Base-by-base conservation (phyloP, 2,113 vertebrate genomes). In the Varanus komodoensis region DNA sequence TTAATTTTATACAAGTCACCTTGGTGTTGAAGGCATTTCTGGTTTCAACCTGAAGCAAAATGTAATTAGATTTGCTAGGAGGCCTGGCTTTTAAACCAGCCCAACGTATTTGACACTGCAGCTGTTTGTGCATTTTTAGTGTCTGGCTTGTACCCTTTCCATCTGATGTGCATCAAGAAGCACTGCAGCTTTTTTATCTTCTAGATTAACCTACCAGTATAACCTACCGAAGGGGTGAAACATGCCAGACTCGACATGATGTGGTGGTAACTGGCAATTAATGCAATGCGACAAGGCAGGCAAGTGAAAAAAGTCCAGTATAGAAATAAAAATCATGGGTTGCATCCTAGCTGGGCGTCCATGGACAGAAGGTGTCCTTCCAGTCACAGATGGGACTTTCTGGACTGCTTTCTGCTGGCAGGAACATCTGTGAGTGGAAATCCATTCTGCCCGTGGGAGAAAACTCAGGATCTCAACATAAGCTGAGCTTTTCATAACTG, bases 171-270 rank as follows among this genome's bases (percentile, higher is more conserved):
- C 86, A 86, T n/a, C 74, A 91, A 69, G 71, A 9, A 1, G 32
- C 29, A 44, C 25, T 17, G 1, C 88, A 48, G 44, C 17, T 92
- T 95, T 95, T 93, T 93, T 88, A 93, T 92, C 92, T 86, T 75
- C 89, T 93, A 92, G 94, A 91, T 94, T 93, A 95, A 61, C 21
- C 88, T 74, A 96, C 90, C 84, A 87, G 95, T 93, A 73, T 93
- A 93, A 90, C 88, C 92, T 92, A 93, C 92, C 54, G 94, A 95
- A 95, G 88, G 92, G 17, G 77, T 92, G 73, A 82, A 92, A 93
- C 78, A 1, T 88, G 69, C 81, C 94, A 91, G 91, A 91, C 82
- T 34, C 87, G 91, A 44, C 57, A 83, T 69, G 61, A 82, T 88
- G 93, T 94, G 95, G 88, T 83, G 73, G 68, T 94, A 94, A 93